Base-by-base conservation (phyloP, 2,888 invertebrate genomes). In the Lobophora halterata region DNA sequence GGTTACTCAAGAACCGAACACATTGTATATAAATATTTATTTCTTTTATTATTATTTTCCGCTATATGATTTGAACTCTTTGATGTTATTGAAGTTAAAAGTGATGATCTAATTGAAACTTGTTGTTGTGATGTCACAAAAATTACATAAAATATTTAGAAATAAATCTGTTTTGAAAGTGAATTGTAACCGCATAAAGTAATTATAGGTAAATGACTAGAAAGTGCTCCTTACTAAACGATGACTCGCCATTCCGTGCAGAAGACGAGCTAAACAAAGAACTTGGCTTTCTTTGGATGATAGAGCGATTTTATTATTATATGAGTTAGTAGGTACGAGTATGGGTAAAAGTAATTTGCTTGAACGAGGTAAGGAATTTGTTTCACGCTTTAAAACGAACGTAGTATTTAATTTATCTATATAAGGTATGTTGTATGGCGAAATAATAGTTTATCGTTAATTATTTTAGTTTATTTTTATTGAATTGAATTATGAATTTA, bases 261-360 rank as follows among this genome's bases (percentile, higher is more conserved):
- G 30, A 46, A 44, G 31, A 37, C 11, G 37, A 37, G 11, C 23
- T 16, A 29, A 36, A 49, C 47, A 50, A 47, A 46, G 34, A 13
- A 7, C 2, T 29, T 9, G n/a, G 40, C 49, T 54, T 54, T 52
- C 49, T 42, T 49, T 39, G 10, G 44, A 42, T 54, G 51, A 54
- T 39, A 26, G 9, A 20, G 49, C 51, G 28, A 17, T 47, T 46
- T 45, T 30, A 7, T 4, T n/a, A n/a, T n/a, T n/a, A 26, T 13
- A n/a, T 4, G 28, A 20, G 12, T 17, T 25, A 30, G 9, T 30
- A 25, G n/a, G n/a, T n/a, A n/a, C n/a, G n/a, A n/a, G n/a, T n/a
- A 16, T 25, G 23, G 26, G 2, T 32, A 4, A 17, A 17, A 17
- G 23, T 18, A 19, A 25, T 30, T 25, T 37, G 11, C 5, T 11